Evolutionary conservation across 2,113 vertebrate genomes (phyloP), one percentile per base, ranked within the genome.

Genomic region (Cyprichromis sp.): DNA sequence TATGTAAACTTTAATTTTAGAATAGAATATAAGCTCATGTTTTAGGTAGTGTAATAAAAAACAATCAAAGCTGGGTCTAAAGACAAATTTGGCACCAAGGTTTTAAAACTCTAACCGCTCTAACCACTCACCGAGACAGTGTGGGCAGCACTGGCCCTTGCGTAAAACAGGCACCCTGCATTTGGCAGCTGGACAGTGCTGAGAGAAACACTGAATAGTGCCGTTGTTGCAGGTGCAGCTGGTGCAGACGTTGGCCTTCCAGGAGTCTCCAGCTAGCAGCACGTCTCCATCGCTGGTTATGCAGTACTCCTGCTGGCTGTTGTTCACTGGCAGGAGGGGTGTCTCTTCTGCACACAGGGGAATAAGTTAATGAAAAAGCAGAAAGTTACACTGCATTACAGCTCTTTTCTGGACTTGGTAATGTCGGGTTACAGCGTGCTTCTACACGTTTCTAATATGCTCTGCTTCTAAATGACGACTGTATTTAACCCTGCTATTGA

Each of bases 71-170:
- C 16, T 13, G 26, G 19, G 7, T 9, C 17, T 34, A 31, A 78
- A 78, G 36, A 7, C 10, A 84, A 55, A 19, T 61, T 85, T 78
- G 66, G 59, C 26, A 80, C 47, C 57, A 24, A 40, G 3, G 6
- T 10, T 40, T 82, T 57, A 14, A 50, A 42, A 71, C 17, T 61
- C 29, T 63, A 63, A 63, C 59, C 9, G 9, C 14, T 38, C 38
- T 2, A 80, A 73, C 53, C 54, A 86, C 96, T 94, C 86, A 97
- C 97, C 96, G 16, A 97, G 95, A 85, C 96, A 97, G 84, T 96
- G 94, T n/a, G 96, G 97, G 92, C 97, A 97, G 93, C 97, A 97
- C 92, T 97, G 97, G 87, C 97, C 97, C 88, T 97, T 97, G 84
- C 96, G 95, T 73, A 97, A 91, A 66, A 97, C 96, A 14, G 96